Evolutionary conservation across 2,797 vertebrate species (phyloP).

Genomic region (Notoglanidium macrostoma): DNA sequence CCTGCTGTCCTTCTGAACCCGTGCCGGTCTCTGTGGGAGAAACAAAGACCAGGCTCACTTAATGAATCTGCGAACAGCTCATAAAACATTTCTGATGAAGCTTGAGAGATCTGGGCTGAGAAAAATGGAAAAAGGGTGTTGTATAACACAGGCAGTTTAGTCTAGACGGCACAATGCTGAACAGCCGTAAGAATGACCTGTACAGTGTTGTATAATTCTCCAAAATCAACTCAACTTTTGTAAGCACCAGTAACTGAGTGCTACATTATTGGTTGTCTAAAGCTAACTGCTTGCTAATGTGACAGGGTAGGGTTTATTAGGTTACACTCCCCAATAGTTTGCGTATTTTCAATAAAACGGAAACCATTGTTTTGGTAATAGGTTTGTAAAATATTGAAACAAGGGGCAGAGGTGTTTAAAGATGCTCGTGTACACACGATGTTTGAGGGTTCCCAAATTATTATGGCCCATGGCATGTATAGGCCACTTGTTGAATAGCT

Average conservation of each 20-base stretch:
- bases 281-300: background rate
- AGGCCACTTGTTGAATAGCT: background rate
- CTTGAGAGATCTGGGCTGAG: constrained; percentile 24
- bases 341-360: background rate
- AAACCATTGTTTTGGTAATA: background rate
- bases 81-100: constrained; percentile 39
- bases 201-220: background rate
- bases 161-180: constrained; percentile 1
- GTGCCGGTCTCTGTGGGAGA: constrained; percentile 26
- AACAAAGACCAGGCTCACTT: constrained; percentile 41
- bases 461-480: background rate
- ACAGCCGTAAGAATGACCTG: background rate
- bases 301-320: background rate
- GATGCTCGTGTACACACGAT: background rate
- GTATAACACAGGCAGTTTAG: constrained; percentile 19
- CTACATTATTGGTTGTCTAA: background rate
- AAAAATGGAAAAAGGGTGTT: constrained; percentile 10
- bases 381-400: background rate
- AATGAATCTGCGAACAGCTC: constrained; percentile 50
- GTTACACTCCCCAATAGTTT: background rate
- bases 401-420: background rate
- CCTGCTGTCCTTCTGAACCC: constrained; percentile 33
- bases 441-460: background rate
- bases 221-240: background rate
- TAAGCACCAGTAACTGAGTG: background rate